These are phyloP conservation scores for Macrobrachium rosenbergii DNA, from an alignment of 1,140 invertebrate genomes.

Conservation along the genomic window DNA sequence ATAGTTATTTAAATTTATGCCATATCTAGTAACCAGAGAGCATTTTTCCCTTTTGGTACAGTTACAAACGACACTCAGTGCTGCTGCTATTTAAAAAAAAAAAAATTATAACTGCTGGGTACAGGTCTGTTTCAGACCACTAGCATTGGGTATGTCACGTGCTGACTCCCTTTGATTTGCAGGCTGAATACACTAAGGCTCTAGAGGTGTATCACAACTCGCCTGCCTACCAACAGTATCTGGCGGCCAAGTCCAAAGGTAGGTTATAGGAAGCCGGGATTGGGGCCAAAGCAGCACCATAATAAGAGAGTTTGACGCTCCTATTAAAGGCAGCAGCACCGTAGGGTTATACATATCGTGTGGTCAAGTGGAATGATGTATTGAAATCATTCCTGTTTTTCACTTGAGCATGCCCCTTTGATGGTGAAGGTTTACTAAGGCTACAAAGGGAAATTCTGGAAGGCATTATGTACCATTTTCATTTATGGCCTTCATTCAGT, in stretches of 20 bases:
- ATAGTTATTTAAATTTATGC: too few species aligned
- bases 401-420: constrained; percentile 20
- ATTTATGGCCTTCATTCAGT: background rate
- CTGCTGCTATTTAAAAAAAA: background rate
- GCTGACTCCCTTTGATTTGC: constrained; percentile 50
- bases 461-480: background rate
- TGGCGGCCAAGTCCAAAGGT: constrained; percentile 92
- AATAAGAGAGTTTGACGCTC: background rate
- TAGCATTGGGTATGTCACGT: constrained; percentile 16
- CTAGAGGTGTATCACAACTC: constrained; percentile 98
- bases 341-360: constrained; percentile 9
- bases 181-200: constrained; percentile 89
- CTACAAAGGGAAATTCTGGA: too few species aligned
- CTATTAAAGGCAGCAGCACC: constrained; percentile 20
- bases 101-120: background rate
- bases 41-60: too few species aligned
- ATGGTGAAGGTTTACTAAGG: background rate
- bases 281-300: background rate
- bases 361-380: background rate
- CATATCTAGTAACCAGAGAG: too few species aligned
- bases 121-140: background rate
- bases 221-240: constrained; percentile 92
- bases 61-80: too few species aligned
- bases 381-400: background rate
- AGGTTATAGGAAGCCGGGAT: constrained; percentile 71